Base-by-base conservation (phyloP, 2,888 invertebrate species). In the Calliopum simillimum region DNA sequence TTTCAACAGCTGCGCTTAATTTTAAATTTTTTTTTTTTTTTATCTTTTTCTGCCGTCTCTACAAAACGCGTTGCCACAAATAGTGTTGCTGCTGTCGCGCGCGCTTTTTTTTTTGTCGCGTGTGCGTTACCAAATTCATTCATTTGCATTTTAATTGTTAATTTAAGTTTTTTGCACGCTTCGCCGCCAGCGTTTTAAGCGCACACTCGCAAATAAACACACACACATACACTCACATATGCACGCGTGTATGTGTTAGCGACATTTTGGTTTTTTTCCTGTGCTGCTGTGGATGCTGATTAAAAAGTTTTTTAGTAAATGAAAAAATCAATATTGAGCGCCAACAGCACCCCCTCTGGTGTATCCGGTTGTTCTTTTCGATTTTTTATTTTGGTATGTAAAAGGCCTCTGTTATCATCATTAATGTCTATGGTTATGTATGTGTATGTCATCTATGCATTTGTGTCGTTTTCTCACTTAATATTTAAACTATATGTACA, bases 251-350 rank as follows among this genome's bases (percentile, higher is more conserved):
- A 3, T n/a, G 25, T 41, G 14, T 58, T 21, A 19, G 53, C 13
- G 19, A 21, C 19, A 53, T 53, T 14, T 8, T 13, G 3, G 11
- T 13, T 16, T 8, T 33, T 25, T n/a, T 33, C 2, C 58, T 14
- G 58, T 13, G 41, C 12, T 41, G 41, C 59, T 19, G 61, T n/a
- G 14, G 12, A 6, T 13, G 61, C 25, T 61, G 61, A 61, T 61
- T 61, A 61, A 61, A 46, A 61, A 61, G 8, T 33, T 33, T 46
- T 23, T 23, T n/a, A n/a, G n/a, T n/a, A n/a, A n/a, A 46, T 61
- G 46, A n/a, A 56, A 61, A 61, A 61, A 61, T 61, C 61, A 61
- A 61, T 61, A 59, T 11, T 11, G 23, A 53, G 14, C 49, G 11
- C 21, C 21, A 53, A 14, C 53, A 21, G n/a, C 11, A 21, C 4